Evolutionary conservation across 2,797 vertebrate genomes (phyloP).

Genomic region (Acomys russatus): DNA sequence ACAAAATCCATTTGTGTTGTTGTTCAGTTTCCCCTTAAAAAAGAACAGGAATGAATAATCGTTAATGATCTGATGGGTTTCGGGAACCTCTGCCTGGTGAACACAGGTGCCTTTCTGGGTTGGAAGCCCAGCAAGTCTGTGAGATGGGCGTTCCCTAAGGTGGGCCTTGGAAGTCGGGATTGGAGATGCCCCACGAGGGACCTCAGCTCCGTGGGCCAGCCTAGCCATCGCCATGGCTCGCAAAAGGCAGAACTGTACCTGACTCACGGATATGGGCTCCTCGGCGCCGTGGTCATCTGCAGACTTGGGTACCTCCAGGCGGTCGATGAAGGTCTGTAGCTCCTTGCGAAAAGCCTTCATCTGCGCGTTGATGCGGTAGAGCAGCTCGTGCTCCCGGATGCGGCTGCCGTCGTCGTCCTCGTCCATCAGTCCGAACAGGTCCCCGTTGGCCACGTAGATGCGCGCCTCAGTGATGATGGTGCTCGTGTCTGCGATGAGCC

Average conservation of each 20-base stretch:
- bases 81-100: not conserved
- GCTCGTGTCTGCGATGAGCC: conserved; percentile 97
- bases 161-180: not conserved
- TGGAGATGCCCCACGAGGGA: conserved; percentile 47
- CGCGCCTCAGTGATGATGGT: conserved; percentile 98
- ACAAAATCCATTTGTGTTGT: not conserved
- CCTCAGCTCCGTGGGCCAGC: conserved; percentile 52
- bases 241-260: conserved; percentile 91
- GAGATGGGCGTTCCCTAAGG: not conserved
- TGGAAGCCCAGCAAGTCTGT: not conserved
- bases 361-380: conserved; percentile 98
- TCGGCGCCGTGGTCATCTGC: conserved; percentile 94
- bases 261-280: conserved; percentile 98
- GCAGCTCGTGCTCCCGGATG: conserved; percentile 98
- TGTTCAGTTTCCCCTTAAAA: not conserved
- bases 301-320: conserved; percentile 96
- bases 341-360: conserved; percentile 99
- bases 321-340: conserved; percentile 98
- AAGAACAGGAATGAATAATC: not conserved
- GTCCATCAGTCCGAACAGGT: conserved; percentile 96
- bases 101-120: not conserved
- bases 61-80: accelerated
- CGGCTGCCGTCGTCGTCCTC: conserved; percentile 98
- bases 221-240: conserved; percentile 82
- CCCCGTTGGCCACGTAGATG: conserved; percentile 96